Percentiles rank a stretch among this genome's conserved stretches.
These are phyloP conservation scores for Bibio marci DNA, from an alignment of 2,888 invertebrate species.

Conservation along the genomic window DNA sequence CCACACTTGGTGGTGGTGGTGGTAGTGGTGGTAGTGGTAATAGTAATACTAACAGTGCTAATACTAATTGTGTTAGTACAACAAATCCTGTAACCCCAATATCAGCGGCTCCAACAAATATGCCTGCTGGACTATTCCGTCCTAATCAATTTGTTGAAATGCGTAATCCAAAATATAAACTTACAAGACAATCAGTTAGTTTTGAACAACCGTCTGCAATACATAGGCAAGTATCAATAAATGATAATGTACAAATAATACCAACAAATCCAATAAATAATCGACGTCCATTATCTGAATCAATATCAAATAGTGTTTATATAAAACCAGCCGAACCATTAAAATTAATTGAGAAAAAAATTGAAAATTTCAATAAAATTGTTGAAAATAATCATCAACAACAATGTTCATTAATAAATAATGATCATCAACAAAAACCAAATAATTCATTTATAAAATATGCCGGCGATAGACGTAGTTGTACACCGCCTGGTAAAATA, in stretches of 20 bases:
- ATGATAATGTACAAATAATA: neutral
- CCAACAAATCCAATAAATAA: neutral
- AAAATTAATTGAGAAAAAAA: conserved; percentile 4
- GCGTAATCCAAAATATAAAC: conserved; percentile 10
- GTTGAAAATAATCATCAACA: neutral
- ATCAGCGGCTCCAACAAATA: conserved; percentile 2
- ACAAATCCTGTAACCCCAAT: conserved; percentile 7
- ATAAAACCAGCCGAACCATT: conserved; percentile 10
- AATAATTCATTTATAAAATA: neutral
- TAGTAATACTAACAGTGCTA: neutral
- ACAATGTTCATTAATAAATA: neutral
- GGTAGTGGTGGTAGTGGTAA: too few species aligned
- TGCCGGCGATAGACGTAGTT: conserved; percentile 7
- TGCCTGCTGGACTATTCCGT: conserved; percentile 15
- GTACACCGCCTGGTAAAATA: conserved; percentile 3
- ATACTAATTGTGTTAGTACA: too few species aligned
- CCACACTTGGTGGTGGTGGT: too few species aligned
- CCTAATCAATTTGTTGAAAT: conserved; percentile 24
- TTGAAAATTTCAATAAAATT: conserved; percentile 6
- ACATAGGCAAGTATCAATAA: neutral
- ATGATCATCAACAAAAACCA: neutral
- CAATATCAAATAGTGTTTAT: conserved; percentile 10
- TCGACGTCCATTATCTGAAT: conserved; percentile 14
- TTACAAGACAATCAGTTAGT: conserved; percentile 13
- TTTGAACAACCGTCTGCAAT: conserved; percentile 8